Conservation (phyloP, 2,113 vertebrate species). For the Callithrix jacchus region DNA sequence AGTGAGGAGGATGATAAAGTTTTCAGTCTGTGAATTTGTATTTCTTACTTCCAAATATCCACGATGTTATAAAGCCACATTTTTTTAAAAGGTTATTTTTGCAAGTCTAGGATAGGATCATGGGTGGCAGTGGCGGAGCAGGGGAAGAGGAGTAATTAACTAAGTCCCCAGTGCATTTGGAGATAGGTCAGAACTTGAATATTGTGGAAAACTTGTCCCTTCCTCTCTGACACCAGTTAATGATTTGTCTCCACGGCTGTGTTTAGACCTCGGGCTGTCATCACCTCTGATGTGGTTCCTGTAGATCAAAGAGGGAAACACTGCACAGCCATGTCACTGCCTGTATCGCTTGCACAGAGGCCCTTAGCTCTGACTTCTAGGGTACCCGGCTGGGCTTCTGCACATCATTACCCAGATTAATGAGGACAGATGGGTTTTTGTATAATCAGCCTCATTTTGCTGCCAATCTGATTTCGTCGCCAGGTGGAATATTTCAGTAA, state of each 20-base stretch:
- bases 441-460: neutral
- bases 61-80: neutral
- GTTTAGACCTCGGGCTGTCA: constrained; percentile 58
- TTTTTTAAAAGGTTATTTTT: neutral
- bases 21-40: neutral
- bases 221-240: neutral
- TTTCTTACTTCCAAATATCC: neutral
- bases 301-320: constrained; percentile 61
- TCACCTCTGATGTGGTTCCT: constrained; percentile 41
- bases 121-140: rapidly evolving
- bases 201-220: neutral
- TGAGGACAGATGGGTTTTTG: constrained; percentile 65
- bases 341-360: neutral
- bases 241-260: constrained; percentile 54
- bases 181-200: neutral
- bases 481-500: neutral
- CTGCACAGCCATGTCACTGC: neutral
- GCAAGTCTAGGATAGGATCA: neutral
- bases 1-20: neutral
- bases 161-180: neutral
- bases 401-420: constrained; percentile 55
- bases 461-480: neutral
- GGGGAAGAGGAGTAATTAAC: neutral
- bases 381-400: constrained; percentile 42
- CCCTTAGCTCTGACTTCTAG: neutral